Evolutionary conservation across 2,888 invertebrate species (phyloP).

Genomic region (Lasioglossum figueresi): DNA sequence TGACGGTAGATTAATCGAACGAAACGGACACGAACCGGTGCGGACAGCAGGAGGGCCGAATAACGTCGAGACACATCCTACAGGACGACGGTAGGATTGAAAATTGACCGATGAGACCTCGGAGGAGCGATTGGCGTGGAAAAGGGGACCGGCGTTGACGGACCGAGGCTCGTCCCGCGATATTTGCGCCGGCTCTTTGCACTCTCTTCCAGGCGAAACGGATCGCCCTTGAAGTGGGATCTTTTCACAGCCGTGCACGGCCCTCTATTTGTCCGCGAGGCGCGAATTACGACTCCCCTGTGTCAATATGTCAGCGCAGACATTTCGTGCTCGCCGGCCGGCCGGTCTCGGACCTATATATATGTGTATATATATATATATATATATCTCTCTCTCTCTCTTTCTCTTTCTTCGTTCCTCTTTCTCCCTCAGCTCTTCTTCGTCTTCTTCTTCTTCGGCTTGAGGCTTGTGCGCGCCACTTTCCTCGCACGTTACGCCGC

Average conservation of each 20-base stretch:
- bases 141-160: slow-evolving; percentile 12
- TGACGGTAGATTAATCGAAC: neutral
- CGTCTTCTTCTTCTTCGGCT: slow-evolving; percentile 13
- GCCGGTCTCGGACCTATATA: neutral
- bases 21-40: neutral
- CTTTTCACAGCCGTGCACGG: slow-evolving; percentile 54
- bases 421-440: slow-evolving; percentile 8
- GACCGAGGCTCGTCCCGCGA: slow-evolving; percentile 6
- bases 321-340: slow-evolving; percentile 64
- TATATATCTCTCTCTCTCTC: too few species aligned
- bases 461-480: slow-evolving; percentile 50
- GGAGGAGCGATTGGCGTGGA: slow-evolving; percentile 8
- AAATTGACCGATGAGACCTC: slow-evolving; percentile 1
- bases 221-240: slow-evolving; percentile 63
- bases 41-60: neutral
- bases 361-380: too few species aligned
- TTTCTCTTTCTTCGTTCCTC: neutral
- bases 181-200: slow-evolving; percentile 70
- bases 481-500: slow-evolving; percentile 62
- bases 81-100: neutral
- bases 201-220: slow-evolving; percentile 61
- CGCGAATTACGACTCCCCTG: slow-evolving; percentile 78
- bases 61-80: neutral
- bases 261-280: slow-evolving; percentile 76
- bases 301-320: slow-evolving; percentile 76